These are phyloP conservation scores for Batillaria attramentaria DNA, from an alignment of 1,140 invertebrate genomes.

Conservation along the genomic window DNA sequence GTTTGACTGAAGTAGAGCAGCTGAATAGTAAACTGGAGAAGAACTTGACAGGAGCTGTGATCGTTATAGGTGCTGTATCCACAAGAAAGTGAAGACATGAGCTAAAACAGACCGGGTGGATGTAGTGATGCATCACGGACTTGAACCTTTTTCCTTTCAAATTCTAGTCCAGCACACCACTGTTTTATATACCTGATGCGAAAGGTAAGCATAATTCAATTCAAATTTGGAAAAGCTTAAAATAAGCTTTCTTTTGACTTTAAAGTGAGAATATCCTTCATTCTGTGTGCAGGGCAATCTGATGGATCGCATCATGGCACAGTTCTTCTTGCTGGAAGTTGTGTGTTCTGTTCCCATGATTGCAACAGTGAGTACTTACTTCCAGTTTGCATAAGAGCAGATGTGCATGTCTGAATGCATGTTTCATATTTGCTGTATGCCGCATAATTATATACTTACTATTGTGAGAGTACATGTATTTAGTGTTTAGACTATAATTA, in stretches of 20 bases:
- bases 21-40: too few species aligned
- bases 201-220: not conserved
- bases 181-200: not conserved
- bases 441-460: not conserved
- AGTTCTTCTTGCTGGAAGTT: slow-evolving; percentile 94
- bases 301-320: slow-evolving; percentile 92
- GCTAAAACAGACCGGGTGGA: not conserved
- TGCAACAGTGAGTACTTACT: slow-evolving; percentile 85
- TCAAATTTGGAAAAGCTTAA: not conserved
- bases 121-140: not conserved
- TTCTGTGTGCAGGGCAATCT: slow-evolving; percentile 88
- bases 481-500: too few species aligned
- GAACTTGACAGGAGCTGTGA: too few species aligned
- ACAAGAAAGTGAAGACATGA: not conserved
- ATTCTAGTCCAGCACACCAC: not conserved
- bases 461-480: not conserved
- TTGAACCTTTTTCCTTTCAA: not conserved
- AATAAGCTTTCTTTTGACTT: not conserved
- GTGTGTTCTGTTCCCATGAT: slow-evolving; percentile 95
- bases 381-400: not conserved
- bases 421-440: not conserved
- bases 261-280: not conserved
- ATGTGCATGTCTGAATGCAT: not conserved
- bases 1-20: too few species aligned
- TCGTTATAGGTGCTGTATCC: too few species aligned